Evolutionary conservation across 2,113 vertebrate species (phyloP).

Genomic region (Alethe castanea): DNA sequence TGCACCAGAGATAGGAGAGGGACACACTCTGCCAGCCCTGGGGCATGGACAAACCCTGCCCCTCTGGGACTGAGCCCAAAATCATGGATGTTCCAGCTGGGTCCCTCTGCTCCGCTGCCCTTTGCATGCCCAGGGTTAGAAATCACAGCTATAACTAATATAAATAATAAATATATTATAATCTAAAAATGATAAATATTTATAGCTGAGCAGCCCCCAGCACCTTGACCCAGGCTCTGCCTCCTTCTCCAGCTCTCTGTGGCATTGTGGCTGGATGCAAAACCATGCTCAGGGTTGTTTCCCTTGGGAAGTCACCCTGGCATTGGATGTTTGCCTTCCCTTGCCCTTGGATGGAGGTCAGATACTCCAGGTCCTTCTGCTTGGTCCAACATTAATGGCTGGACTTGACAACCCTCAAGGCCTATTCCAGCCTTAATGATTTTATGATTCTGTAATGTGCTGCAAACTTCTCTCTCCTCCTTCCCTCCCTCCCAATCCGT

Average conservation of each 20-base stretch:
- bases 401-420: not conserved
- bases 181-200: not conserved
- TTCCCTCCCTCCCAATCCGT: not conserved
- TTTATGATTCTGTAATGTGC: rapidly evolving
- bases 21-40: not conserved
- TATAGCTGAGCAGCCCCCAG: not conserved
- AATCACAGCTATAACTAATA: not conserved
- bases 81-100: rapidly evolving
- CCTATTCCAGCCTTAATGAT: not conserved
- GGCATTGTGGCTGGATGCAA: not conserved
- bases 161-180: too few relatives aligned
- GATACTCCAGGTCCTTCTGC: not conserved
- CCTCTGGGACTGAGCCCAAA: not conserved
- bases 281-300: not conserved
- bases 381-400: not conserved
- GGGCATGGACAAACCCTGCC: not conserved
- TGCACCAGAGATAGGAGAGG: not conserved
- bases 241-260: not conserved
- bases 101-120: not conserved
- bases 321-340: not conserved
- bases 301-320: not conserved
- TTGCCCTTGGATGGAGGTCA: not conserved
- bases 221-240: not conserved
- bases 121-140: not conserved
- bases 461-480: not conserved